These are phyloP conservation scores for Heliocidaris tuberculata DNA, from an alignment of 35 echinoderm and acorn worm species.

Conservation along the genomic window DNA sequence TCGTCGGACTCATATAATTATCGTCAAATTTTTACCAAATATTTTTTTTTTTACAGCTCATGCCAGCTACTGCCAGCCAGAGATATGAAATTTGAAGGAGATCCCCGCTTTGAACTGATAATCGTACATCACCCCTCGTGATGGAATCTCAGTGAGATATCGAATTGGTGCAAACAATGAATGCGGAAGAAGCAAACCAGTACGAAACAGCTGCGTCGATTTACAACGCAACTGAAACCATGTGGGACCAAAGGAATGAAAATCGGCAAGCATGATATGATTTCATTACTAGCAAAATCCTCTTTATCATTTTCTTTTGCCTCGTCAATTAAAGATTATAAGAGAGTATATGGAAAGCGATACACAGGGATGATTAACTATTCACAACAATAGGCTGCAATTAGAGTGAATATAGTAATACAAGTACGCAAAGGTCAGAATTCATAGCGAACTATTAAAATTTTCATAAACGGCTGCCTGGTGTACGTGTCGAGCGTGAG, in stretches of 20 bases:
- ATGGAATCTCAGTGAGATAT: neutral
- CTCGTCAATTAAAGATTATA: neutral
- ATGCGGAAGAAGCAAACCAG: neutral
- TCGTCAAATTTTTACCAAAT: too few relatives aligned
- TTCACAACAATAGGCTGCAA: too few relatives aligned
- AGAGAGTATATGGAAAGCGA: neutral
- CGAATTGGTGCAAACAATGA: neutral
- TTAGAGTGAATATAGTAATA: too few relatives aligned
- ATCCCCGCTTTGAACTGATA: neutral
- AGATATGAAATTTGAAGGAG: neutral
- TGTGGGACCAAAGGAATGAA: neutral
- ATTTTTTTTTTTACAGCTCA: neutral
- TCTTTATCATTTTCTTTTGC: neutral
- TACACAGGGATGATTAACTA: too few relatives aligned
- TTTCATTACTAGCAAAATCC: neutral
- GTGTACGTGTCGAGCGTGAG: too few relatives aligned
- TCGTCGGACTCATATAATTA: too few relatives aligned
- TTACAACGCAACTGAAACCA: neutral
- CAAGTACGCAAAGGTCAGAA: too few relatives aligned
- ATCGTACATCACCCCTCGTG: neutral
- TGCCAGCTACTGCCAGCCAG: neutral
- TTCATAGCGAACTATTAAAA: too few relatives aligned
- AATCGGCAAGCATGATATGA: neutral
- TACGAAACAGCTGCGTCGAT: neutral
- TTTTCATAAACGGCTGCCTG: too few relatives aligned